phyloP scores from a whole-genome alignment of 2,113 vertebrate species.

The Onychostruthus taczanowskii region DNA sequence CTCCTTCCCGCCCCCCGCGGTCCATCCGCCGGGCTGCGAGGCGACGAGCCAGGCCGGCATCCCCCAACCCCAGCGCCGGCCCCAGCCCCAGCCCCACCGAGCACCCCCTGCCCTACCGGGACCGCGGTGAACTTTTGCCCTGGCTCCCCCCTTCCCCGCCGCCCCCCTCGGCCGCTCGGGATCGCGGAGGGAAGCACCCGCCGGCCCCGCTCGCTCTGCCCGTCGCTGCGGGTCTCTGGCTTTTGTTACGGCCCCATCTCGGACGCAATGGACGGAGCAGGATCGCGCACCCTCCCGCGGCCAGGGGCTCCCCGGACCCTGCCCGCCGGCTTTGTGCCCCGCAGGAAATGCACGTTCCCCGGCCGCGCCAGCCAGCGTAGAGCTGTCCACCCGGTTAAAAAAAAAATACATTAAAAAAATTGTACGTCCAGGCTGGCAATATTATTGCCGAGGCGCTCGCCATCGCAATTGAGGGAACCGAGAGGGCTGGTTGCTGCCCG shows the following conservation, averaged over 20 bases:
- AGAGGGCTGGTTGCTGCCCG: not conserved
- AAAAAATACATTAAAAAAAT: not conserved
- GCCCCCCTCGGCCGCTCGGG: not conserved
- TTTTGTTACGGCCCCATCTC: conserved; percentile 53
- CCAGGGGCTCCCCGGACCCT: not conserved
- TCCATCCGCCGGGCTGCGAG: conserved; percentile 1
- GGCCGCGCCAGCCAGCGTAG: not conserved
- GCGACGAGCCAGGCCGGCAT: conserved; percentile 32
- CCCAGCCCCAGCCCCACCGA: not conserved
- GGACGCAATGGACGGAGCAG: conserved; percentile 32
- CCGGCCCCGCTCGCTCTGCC: not conserved
- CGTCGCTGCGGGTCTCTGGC: conserved; percentile 17
- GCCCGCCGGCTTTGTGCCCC: conserved; percentile 40
- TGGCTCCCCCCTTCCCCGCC: not conserved
- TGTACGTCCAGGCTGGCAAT: not conserved
- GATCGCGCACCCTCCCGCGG: conserved; percentile 39
- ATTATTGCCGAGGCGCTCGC: not conserved
- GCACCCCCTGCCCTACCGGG: not conserved
- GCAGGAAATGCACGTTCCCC: not conserved
- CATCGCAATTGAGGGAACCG: not conserved
- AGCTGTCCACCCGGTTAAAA: not conserved
- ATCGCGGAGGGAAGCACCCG: conserved; percentile 10
- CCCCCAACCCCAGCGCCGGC: not conserved
- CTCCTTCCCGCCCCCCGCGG: not conserved
- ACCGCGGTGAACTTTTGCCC: conserved; percentile 60